A percentile compares a stretch with the other conserved stretches of the same genome.
These are phyloP conservation scores for Polydrusus cervinus DNA, from an alignment of 2,888 invertebrate genomes.

Conservation along the genomic window DNA sequence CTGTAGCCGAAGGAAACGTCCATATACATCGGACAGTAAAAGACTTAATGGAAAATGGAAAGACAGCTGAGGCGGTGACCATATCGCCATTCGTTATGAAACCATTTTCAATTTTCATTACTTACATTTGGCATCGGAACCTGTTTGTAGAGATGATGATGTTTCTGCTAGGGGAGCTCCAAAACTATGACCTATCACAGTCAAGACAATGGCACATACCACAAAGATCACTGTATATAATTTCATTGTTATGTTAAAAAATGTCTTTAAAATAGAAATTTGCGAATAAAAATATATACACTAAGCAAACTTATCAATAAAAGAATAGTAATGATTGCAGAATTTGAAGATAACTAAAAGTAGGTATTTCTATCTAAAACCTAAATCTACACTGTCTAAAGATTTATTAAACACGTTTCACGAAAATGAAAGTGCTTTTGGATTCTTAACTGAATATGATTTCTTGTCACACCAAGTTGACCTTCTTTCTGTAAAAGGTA, in stretches of 20 bases:
- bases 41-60: too few species aligned
- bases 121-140: conserved; percentile 55
- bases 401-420: conserved; percentile 29
- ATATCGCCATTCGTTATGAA: too few species aligned
- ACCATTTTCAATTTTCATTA: too few species aligned
- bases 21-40: too few species aligned
- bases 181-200: conserved; percentile 26
- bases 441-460: conserved; percentile 39
- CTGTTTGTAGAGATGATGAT: conserved; percentile 38
- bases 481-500: conserved; percentile 49
- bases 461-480: conserved; percentile 44
- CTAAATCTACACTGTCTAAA: not conserved
- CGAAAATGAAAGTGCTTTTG: conserved; percentile 47
- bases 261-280: not conserved
- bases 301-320: too few species aligned
- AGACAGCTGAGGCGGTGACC: too few species aligned
- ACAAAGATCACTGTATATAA: conserved; percentile 22
- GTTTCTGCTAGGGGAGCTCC: conserved; percentile 49
- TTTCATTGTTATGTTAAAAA: conserved; percentile 19
- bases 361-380: not conserved
- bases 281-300: too few species aligned
- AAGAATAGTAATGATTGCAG: not conserved
- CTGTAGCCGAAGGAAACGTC: too few species aligned
- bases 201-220: conserved; percentile 31
- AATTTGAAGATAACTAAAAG: not conserved